Evolutionary conservation across 2,797 vertebrate species (phyloP).

Genomic region (Falco berigora): DNA sequence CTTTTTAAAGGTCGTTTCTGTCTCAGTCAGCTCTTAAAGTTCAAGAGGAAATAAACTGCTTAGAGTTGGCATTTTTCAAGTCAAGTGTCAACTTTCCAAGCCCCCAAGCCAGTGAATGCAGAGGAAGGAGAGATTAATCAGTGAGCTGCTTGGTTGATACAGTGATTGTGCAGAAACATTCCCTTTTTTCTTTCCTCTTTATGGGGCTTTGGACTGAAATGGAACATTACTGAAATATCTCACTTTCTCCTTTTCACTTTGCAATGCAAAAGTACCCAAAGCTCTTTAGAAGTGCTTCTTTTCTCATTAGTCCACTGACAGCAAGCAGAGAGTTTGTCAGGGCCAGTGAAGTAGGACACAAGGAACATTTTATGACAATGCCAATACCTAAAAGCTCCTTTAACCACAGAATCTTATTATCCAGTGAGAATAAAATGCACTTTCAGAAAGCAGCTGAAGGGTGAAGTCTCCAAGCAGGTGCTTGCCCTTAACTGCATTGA

Average conservation of each 20-base stretch:
- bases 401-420: slow-evolving; percentile 29
- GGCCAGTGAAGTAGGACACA: neutral
- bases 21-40: slow-evolving; percentile 74
- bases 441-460: neutral
- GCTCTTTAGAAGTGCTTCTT: slow-evolving; percentile 31
- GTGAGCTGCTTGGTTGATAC: slow-evolving; percentile 50
- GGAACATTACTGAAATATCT: slow-evolving; percentile 23
- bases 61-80: slow-evolving; percentile 75
- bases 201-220: slow-evolving; percentile 1
- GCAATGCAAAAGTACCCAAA: neutral
- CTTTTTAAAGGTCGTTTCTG: slow-evolving; percentile 75
- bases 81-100: slow-evolving; percentile 69
- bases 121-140: slow-evolving; percentile 59
- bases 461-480: neutral
- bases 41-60: slow-evolving; percentile 76
- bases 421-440: neutral
- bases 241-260: slow-evolving; percentile 40
- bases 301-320: slow-evolving; percentile 37
- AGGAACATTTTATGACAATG: neutral
- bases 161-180: slow-evolving; percentile 6
- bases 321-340: slow-evolving; percentile 2
- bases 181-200: slow-evolving; percentile 25
- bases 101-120: slow-evolving; percentile 8
- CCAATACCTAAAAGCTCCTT: neutral
- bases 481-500: slow-evolving; percentile 47